Conservation (phyloP, 2,888 invertebrate species). For the Cheilosia impressa region DNA sequence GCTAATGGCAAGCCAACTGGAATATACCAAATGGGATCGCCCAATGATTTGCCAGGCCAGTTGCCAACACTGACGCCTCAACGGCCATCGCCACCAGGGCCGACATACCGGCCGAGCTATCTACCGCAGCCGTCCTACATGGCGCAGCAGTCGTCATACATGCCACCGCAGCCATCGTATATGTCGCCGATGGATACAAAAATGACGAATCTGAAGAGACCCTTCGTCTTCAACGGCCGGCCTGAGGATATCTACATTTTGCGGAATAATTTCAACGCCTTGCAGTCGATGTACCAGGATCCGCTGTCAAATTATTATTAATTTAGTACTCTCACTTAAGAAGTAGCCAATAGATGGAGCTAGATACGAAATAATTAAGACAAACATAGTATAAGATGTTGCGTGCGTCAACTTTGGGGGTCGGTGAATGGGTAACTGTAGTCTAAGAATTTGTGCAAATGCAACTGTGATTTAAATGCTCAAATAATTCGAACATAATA, state of each 20-base stretch:
- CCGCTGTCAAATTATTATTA: slow-evolving; percentile 70
- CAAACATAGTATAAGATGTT: slow-evolving; percentile 1
- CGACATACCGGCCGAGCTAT: slow-evolving; percentile 77
- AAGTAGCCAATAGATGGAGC: slow-evolving; percentile 1
- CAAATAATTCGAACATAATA: slow-evolving; percentile 2
- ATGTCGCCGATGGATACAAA: slow-evolving; percentile 85
- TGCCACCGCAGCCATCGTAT: slow-evolving; percentile 76
- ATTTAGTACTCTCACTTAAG: slow-evolving; percentile 10
- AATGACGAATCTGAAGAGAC: slow-evolving; percentile 89
- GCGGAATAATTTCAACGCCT: slow-evolving; percentile 80
- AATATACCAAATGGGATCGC: slow-evolving; percentile 88
- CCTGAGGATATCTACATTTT: slow-evolving; percentile 83
- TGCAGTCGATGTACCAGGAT: slow-evolving; percentile 80
- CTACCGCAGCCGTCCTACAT: slow-evolving; percentile 74
- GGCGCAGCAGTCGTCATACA: slow-evolving; percentile 75
- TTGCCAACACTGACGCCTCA: slow-evolving; percentile 77
- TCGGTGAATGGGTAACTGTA: slow-evolving; percentile 40
- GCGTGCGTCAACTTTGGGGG: slow-evolving; percentile 22
- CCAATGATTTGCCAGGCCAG: slow-evolving; percentile 77
- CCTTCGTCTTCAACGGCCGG: slow-evolving; percentile 90
- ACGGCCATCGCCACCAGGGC: slow-evolving; percentile 72
- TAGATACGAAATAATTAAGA: slow-evolving; percentile 14
- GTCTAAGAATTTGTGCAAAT: slow-evolving; percentile 34
- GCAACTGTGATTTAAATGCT: slow-evolving; percentile 57
- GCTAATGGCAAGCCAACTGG: slow-evolving; percentile 92